phyloP scores from a whole-genome alignment of 2,888 invertebrate species.

The Coleophora deauratella region DNA sequence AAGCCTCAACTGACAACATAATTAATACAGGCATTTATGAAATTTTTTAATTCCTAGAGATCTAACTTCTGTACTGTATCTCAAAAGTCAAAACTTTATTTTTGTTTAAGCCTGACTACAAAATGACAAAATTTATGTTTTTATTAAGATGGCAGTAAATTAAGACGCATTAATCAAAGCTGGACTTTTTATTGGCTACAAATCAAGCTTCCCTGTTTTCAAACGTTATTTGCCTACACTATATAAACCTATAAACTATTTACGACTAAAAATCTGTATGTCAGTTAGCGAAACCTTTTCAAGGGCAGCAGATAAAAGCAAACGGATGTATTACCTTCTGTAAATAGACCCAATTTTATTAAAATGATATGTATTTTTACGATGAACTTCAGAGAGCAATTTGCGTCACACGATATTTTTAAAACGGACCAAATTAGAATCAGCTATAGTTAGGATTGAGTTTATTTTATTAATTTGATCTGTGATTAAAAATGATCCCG shows the following conservation, averaged over 20 bases:
- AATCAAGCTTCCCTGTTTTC: constrained; percentile 40
- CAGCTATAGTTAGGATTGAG: too few species aligned
- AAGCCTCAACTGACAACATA: too few species aligned
- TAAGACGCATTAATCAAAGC: constrained; percentile 33
- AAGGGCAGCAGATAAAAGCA: constrained; percentile 53
- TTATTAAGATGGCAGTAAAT: too few species aligned
- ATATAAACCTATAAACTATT: constrained; percentile 34
- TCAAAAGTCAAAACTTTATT: too few species aligned
- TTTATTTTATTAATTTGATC: too few species aligned
- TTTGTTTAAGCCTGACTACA: too few species aligned
- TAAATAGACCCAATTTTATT: constrained; percentile 44
- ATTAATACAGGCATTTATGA: too few species aligned
- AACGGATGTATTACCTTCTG: constrained; percentile 52
- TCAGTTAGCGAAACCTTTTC: constrained; percentile 40
- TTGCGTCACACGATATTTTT: constrained; percentile 41
- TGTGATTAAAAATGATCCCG: too few species aligned
- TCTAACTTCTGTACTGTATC: too few species aligned
- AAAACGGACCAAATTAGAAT: constrained; percentile 13
- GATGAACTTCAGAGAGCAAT: constrained; percentile 31
- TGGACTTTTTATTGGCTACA: constrained; percentile 40
- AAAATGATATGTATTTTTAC: constrained; percentile 31
- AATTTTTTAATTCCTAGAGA: too few species aligned
- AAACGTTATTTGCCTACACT: constrained; percentile 17
- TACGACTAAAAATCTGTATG: constrained; percentile 32
- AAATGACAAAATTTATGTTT: too few species aligned